These are phyloP conservation scores for Tangara arthus DNA, from an alignment of 2,797 vertebrate species.

Conservation along the genomic window DNA sequence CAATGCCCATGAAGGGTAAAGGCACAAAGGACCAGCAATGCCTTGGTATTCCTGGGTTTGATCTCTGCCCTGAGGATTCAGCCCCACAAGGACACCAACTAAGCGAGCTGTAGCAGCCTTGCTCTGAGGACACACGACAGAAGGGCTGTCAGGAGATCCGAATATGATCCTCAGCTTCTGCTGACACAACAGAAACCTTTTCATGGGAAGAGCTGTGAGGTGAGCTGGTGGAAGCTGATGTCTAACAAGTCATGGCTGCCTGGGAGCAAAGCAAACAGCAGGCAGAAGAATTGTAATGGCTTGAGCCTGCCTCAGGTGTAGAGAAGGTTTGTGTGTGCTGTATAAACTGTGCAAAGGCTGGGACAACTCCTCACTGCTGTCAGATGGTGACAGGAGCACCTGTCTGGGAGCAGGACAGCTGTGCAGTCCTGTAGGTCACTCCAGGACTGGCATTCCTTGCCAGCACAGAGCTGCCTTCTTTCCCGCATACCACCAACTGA, in stretches of 20 bases:
- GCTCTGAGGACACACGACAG: rapidly evolving
- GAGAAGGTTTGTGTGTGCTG: not conserved
- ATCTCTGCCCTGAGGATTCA: constrained; percentile 56
- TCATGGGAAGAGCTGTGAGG: not conserved
- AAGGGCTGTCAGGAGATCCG: rapidly evolving
- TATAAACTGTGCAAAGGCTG: not conserved
- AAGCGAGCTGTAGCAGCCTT: not conserved
- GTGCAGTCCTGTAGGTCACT: not conserved
- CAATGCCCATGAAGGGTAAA: not conserved
- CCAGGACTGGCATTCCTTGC: not conserved
- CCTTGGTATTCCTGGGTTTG: constrained; percentile 24
- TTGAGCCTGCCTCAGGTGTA: not conserved
- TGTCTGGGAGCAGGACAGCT: not conserved
- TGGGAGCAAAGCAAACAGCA: not conserved
- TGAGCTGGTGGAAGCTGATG: not conserved
- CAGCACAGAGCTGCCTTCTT: not conserved
- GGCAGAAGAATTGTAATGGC: not conserved
- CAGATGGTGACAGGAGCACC: not conserved
- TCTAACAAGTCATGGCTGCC: not conserved
- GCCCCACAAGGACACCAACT: rapidly evolving
- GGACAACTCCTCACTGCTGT: not conserved
- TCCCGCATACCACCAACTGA: not conserved
- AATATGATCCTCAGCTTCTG: not conserved
- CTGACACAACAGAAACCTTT: not conserved
- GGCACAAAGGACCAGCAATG: constrained; percentile 28